phyloP scores from a whole-genome alignment of 2,113 vertebrate species.

The Jaculus jaculus region DNA sequence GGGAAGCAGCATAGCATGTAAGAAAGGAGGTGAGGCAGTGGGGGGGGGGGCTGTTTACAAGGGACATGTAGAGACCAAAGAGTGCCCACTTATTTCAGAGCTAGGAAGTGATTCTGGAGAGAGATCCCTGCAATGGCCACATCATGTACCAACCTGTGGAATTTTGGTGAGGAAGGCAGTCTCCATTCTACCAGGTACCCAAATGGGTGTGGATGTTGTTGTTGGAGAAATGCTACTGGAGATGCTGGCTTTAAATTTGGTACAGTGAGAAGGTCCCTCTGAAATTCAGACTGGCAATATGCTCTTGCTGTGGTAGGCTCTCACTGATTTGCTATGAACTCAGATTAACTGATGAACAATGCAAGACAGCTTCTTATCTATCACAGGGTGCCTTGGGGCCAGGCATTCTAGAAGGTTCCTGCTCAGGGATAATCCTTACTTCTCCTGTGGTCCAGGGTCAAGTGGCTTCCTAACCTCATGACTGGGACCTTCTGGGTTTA shows the following conservation, averaged over 20 bases:
- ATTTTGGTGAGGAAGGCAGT: no score
- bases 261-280: no score
- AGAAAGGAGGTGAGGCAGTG: neutral
- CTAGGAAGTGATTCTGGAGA: neutral
- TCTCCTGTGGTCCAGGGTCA: neutral
- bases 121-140: neutral
- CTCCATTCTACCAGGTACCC: no score
- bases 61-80: no score
- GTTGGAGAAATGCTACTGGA: no score
- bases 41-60: no score
- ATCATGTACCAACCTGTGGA: no score
- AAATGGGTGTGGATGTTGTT: no score
- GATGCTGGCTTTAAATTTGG: no score
- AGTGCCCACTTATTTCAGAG: neutral
- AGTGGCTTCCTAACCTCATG: neutral
- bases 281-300: no score
- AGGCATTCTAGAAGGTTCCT: neutral
- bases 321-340: neutral
- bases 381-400: neutral
- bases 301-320: neutral
- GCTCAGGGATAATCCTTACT: neutral
- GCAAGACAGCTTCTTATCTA: neutral
- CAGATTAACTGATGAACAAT: no score
- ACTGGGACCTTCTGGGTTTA: neutral
- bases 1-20: neutral